Base-by-base conservation (phyloP, 2,113 vertebrate species). In the Marmota monax region DNA sequence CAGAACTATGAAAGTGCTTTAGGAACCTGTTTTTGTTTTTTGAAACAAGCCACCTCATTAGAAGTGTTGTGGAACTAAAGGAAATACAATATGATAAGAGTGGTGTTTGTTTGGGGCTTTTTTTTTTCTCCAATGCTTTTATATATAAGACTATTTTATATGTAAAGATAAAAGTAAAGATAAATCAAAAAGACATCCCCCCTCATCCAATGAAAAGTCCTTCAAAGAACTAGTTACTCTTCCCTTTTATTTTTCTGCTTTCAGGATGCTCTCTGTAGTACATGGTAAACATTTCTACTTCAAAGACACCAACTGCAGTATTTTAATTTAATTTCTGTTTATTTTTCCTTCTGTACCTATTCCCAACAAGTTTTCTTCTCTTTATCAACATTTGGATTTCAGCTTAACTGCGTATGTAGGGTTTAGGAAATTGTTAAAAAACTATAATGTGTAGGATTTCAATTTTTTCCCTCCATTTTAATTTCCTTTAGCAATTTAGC, bases 401-500 rank as follows among this genome's bases (percentile, higher is more conserved):
- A 98, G 92, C 84, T 95, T 96, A 97, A 95, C 53, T 92, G 98
- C n/a, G 42, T 92, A 96, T 42, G 51, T 95, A 96, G 83, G 69
- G 92, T 95, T 97, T 84, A 95, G 95, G 97, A 93, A 98, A 95
- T 90, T 70, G 93, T 88, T 92, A 58, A 48, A 63, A 97, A 97
- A 92, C 51, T 87, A 79, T 95, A 96, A 77, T 96, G 73, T 78
- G 97, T 42, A 97, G 94, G 98, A 97, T 98, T 97, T 89, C 86
- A 93, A 72, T 98, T 95, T 91, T 91, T 92, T 37, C 84, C 95
- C 65, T 90, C 76, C 1, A 14, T 98, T 98, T 98, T 98, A 99
- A 98, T 98, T 99, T 99, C 98, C 98, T 98, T 98, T 98, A 98
- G 98, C 98, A 98, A 98, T 98, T 98, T 99, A 98, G 98, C 98